These are phyloP conservation scores for Sericinus montela DNA, from an alignment of 2,888 invertebrate species.

Conservation along the genomic window DNA sequence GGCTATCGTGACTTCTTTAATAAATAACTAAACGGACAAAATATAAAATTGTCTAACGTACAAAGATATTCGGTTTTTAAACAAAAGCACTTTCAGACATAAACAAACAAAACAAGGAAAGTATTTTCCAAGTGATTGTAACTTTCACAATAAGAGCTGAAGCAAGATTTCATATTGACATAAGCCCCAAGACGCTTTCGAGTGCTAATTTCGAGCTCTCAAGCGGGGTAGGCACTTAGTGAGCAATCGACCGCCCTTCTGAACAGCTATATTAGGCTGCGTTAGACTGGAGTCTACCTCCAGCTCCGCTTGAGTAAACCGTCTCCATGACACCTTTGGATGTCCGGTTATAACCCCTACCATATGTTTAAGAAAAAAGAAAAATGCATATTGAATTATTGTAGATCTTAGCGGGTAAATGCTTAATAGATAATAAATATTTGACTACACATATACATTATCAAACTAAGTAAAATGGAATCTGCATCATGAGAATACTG, in stretches of 20 bases:
- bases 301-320: conserved; percentile 41
- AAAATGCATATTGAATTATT: too few species aligned
- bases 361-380: conserved; percentile 11
- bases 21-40: too few species aligned
- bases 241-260: conserved; percentile 48
- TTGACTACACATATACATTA: too few species aligned
- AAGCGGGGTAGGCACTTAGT: conserved; percentile 53
- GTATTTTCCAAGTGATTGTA: conserved; percentile 12
- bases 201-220: conserved; percentile 64
- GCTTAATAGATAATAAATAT: too few species aligned
- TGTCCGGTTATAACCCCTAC: conserved; percentile 48
- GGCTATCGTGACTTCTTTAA: too few species aligned
- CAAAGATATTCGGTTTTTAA: not conserved
- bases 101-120: conserved; percentile 9
- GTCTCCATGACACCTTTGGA: conserved; percentile 70
- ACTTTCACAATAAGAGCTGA: conserved; percentile 19
- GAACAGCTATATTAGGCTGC: conserved; percentile 49
- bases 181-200: conserved; percentile 28
- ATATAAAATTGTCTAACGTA: too few species aligned
- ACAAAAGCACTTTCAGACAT: conserved; percentile 2
- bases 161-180: conserved; percentile 26
- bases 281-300: conserved; percentile 43
- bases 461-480: too few species aligned
- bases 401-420: too few species aligned
- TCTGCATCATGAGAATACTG: too few species aligned